Base-by-base conservation (phyloP, 2,888 invertebrate genomes). In the Scaptomyza flava region DNA sequence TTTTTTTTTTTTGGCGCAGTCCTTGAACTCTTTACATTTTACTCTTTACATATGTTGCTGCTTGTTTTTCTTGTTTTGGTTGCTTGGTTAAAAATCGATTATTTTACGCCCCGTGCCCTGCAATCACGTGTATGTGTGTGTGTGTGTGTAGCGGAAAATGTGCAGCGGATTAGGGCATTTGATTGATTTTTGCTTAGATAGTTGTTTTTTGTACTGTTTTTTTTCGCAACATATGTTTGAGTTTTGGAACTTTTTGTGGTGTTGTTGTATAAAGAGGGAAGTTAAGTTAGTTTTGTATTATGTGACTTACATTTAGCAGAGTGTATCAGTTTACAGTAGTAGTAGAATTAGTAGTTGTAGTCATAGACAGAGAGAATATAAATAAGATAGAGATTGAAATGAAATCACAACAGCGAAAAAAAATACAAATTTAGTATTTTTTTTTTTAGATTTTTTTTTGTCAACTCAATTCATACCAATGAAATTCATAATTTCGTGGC, bases 401-500 rank as follows among this genome's bases (percentile, higher is more conserved):
- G 20, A 59, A 57, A 68, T 65, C 60, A 62, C 66, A 70, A 58
- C 57, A 63, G 43, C 33, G 41, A 54, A n/a, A 50, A n/a, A 50
- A n/a, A 23, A 23, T 23, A 23, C 23, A 3, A 23, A 27, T 27
- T 27, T 6, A 3, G 27, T 27, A 0, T 27, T 27, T 27, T 27
- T 27, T 9, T 23, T 30, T 8, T 7, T 11, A 6, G 31, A 30
- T 47, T 14, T 38, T 36, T 20, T 23, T 12, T 36, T 36, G 50
- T 2, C n/a, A 34, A 50, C 20, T n/a, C 17, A 34, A 20, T 17
- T 33, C 92, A 90, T 92, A 92, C 92, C 92, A 91, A 92, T 92
- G 91, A 92, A 91, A 92, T 92, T 92, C 92, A 92, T 91, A 84
- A 91, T 91, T 91, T 91, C 91, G 90, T 90, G 92, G 91, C 92